Evolutionary conservation across 2,113 vertebrate genomes (phyloP).

Genomic region (Hydropotes inermis): DNA sequence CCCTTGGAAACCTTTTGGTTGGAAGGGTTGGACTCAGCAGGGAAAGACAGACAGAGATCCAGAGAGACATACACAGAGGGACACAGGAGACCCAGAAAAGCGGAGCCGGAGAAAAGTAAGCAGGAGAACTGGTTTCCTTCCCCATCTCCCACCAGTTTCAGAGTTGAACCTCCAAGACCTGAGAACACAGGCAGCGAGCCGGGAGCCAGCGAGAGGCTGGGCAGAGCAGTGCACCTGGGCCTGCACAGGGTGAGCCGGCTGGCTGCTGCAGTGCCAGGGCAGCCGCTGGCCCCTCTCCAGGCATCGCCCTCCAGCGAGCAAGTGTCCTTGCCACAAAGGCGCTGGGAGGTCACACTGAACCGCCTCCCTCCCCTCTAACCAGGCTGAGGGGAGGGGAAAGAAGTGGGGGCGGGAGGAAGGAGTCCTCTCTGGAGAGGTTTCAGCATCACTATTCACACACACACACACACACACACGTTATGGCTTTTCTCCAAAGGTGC

Average conservation of each 20-base stretch:
- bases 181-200: not conserved
- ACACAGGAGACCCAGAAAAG: not conserved
- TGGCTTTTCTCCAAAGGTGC: not conserved
- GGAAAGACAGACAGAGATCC: not conserved
- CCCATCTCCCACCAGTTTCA: not conserved
- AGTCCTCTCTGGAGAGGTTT: slow-evolving; percentile 57
- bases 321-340: slow-evolving; percentile 71
- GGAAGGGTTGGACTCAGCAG: not conserved
- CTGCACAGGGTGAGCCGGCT: accelerated
- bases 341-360: slow-evolving; percentile 78
- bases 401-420: slow-evolving; percentile 59
- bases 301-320: slow-evolving; percentile 63
- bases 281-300: slow-evolving; percentile 63
- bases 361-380: slow-evolving; percentile 73
- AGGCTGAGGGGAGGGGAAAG: slow-evolving; percentile 7
- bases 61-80: not conserved
- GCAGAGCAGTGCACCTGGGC: accelerated
- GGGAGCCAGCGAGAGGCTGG: not conserved
- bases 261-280: slow-evolving; percentile 26
- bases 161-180: not conserved
- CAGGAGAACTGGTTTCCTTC: not conserved
- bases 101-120: not conserved
- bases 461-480: no score
- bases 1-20: not conserved
- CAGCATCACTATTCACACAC: not conserved